Conservation (phyloP, 2,113 vertebrate genomes). For the Notothenia coriiceps region DNA sequence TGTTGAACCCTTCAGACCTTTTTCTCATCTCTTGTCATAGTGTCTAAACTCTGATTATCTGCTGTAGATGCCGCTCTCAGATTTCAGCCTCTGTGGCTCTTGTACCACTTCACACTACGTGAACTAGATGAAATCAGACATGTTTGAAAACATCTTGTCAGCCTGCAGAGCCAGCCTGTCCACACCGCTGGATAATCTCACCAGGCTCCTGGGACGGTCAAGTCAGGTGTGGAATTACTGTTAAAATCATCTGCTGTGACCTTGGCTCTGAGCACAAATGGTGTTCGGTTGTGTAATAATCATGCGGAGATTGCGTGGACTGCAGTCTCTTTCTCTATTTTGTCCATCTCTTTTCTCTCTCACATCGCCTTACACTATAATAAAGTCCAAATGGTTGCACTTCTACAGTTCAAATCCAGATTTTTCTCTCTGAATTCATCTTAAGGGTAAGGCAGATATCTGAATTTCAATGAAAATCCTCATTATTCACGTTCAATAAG, state of each 20-base stretch:
- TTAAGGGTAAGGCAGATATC: conserved; percentile 29
- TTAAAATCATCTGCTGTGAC: conserved; percentile 53
- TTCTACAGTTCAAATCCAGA: conserved; percentile 12
- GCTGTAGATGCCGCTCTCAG: conserved; percentile 28
- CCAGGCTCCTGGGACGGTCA: conserved; percentile 35
- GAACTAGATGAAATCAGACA: conserved; percentile 64
- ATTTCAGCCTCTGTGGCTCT: conserved; percentile 40
- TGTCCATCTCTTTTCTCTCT: neutral
- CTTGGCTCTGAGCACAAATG: conserved; percentile 51
- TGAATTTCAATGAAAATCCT: conserved; percentile 42
- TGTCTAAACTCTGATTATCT: conserved; percentile 43
- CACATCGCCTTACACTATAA: neutral
- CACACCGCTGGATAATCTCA: conserved; percentile 47
- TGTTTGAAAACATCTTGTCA: conserved; percentile 68
- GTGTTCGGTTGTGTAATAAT: conserved; percentile 40
- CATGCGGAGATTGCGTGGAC: conserved; percentile 14
- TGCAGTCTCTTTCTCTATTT: conserved; percentile 18
- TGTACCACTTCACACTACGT: conserved; percentile 46
- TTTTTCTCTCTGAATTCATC: conserved; percentile 35
- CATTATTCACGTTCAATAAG: conserved; percentile 59
- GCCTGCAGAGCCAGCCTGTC: conserved; percentile 33
- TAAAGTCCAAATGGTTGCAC: conserved; percentile 26
- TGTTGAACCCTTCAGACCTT: neutral
- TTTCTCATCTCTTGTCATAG: conserved; percentile 25
- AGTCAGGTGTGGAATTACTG: conserved; percentile 65